phyloP scores from a whole-genome alignment of 1,140 invertebrate genomes.

The Formica selysi region DNA sequence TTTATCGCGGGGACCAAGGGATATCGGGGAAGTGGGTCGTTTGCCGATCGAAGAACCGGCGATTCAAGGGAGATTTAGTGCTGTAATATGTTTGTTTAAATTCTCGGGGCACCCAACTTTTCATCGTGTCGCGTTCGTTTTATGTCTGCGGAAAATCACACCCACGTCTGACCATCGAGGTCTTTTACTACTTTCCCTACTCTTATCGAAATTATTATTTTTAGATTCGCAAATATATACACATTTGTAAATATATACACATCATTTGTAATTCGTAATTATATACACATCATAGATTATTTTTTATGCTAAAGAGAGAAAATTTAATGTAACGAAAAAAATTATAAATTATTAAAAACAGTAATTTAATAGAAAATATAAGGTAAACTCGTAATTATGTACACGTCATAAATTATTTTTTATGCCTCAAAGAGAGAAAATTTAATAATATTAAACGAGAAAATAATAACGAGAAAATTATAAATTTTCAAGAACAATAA shows the following conservation, averaged over 20 bases:
- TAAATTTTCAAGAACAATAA: background rate
- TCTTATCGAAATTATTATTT: background rate
- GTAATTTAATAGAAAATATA: background rate
- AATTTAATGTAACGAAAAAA: background rate
- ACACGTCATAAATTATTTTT: too few species aligned
- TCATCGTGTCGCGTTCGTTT: slow-evolving; percentile 34
- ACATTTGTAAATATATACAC: too few species aligned
- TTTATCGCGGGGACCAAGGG: slow-evolving; percentile 66
- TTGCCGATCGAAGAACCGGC: slow-evolving; percentile 60
- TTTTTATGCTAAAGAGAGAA: too few species aligned
- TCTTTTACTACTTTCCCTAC: background rate
- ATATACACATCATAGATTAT: background rate
- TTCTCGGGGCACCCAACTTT: slow-evolving; percentile 53
- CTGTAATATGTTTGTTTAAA: slow-evolving; percentile 66
- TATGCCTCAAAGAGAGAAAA: background rate
- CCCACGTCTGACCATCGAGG: background rate
- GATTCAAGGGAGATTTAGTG: slow-evolving; percentile 64
- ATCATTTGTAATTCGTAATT: too few species aligned
- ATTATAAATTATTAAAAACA: background rate
- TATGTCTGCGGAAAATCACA: background rate
- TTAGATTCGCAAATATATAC: background rate
- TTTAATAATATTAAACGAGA: background rate
- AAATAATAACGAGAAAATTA: background rate
- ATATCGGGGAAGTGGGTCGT: slow-evolving; percentile 62
- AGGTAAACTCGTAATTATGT: too few species aligned